Base-by-base conservation (phyloP, 2,888 invertebrate species). In the Orthosia cruda region DNA sequence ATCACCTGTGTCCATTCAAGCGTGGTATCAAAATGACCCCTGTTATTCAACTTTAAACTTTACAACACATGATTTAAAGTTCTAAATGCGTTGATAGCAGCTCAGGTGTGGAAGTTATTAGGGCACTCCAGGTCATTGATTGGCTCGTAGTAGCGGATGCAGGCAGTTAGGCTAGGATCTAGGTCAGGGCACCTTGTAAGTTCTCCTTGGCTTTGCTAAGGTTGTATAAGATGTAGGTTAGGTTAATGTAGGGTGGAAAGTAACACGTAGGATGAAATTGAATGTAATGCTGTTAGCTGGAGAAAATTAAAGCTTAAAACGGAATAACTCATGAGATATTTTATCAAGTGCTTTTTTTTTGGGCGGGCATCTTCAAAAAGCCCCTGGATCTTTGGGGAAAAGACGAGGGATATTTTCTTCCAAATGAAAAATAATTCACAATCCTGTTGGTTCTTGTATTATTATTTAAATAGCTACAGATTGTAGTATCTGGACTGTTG, bases 71-170 rank as follows among this genome's bases (percentile, higher is more conserved):
- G 1, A 0, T 11, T 7, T 75, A 81, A 72, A 80, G 81, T 80
- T 77, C 62, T 0, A 52, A 76, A 67, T 80, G 13, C 32, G 26
- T 59, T 74, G 52, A 58, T 26, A 23, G 15, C 5, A 52, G 26
- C n/a, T 76, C 74, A 81, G 71, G 71, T 84, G 65, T 66, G 20
- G 23, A 49, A 82, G 85, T 86, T 90, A 90, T 74, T 89, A 71
- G 87, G 81, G 89, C 85, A 82, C 86, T 70, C 57, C 80, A 88
- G 89, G 86, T 88, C 89, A 88, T 87, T 89, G 90, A 87, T 87
- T 90, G 85, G 85, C 84, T 87, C 67, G 59, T 61, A 84, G 79
- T 63, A 49, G 71, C 75, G 77, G 84, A 80, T 84, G 58, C 68
- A 85, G 83, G 83, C 65, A 71, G 73, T 75, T 78, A 76, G 75